phyloP scores from a whole-genome alignment of 2,888 invertebrate genomes.

The Polydesmus complanatus region DNA sequence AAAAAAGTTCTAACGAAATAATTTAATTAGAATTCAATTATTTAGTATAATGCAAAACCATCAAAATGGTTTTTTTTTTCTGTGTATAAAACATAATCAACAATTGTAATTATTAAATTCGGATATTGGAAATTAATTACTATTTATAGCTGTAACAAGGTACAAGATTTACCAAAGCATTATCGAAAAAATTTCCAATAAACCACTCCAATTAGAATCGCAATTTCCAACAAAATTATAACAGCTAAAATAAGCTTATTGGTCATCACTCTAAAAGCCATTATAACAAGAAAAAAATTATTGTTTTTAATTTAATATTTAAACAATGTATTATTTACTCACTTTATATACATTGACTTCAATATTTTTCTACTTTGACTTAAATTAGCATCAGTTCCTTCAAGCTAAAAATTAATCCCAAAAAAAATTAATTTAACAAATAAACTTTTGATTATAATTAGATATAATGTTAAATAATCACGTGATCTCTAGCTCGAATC shows the following conservation, averaged over 20 bases:
- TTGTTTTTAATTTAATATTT: neutral
- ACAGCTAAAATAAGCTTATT: slow-evolving; percentile 33
- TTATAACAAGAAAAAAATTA: neutral
- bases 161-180: too few species aligned
- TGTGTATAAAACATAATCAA: too few species aligned
- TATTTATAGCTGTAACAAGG: too few species aligned
- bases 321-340: neutral
- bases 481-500: slow-evolving; percentile 43
- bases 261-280: slow-evolving; percentile 27
- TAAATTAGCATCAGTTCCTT: slow-evolving; percentile 31
- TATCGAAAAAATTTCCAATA: slow-evolving; percentile 31
- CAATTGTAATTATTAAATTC: too few species aligned
- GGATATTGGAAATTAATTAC: too few species aligned
- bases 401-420: slow-evolving; percentile 19
- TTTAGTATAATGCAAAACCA: too few species aligned
- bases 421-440: neutral
- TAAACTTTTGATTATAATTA: too few species aligned
- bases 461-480: slow-evolving; percentile 20
- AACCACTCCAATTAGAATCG: slow-evolving; percentile 29
- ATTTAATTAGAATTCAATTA: too few species aligned
- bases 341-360: slow-evolving; percentile 30
- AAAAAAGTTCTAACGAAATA: too few species aligned
- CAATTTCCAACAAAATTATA: slow-evolving; percentile 32
- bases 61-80: too few species aligned
- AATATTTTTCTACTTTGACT: slow-evolving; percentile 30